phyloP scores from a whole-genome alignment of 2,888 invertebrate genomes.

The Mythimna pallens region DNA sequence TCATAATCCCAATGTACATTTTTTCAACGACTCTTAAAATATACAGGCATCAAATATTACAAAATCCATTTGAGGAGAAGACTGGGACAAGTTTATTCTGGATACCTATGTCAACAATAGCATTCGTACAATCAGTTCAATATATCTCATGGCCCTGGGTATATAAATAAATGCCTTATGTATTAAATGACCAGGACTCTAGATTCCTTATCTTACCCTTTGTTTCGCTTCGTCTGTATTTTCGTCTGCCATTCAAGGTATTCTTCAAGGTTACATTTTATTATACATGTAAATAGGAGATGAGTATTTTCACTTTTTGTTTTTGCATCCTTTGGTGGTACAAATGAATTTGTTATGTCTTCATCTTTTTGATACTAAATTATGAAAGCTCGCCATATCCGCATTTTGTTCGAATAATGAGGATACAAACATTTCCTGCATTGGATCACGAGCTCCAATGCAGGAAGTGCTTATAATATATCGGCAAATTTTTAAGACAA shows the following conservation, averaged over 20 bases:
- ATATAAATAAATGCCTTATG: conserved; percentile 85
- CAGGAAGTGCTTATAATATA: conserved; percentile 16
- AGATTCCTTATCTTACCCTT: conserved; percentile 79
- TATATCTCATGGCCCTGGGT: conserved; percentile 79
- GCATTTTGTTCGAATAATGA: conserved; percentile 10
- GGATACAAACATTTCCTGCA: not conserved
- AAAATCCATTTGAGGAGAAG: conserved; percentile 5
- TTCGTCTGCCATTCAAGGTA: conserved; percentile 62
- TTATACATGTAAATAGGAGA: conserved; percentile 51
- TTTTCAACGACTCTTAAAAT: too few species aligned
- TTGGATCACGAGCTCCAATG: not conserved
- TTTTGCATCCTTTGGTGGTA: conserved; percentile 37
- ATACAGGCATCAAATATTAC: not conserved
- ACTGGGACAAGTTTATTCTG: conserved; percentile 68
- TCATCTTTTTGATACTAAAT: conserved; percentile 14
- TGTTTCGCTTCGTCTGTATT: conserved; percentile 71
- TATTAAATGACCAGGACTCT: conserved; percentile 76
- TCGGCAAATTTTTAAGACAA: not conserved
- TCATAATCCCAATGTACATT: too few species aligned
- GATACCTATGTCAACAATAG: conserved; percentile 78
- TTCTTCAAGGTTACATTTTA: conserved; percentile 72
- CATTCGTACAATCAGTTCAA: conserved; percentile 75
- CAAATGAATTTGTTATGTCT: conserved; percentile 34
- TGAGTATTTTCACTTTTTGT: conserved; percentile 18
- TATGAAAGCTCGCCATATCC: not conserved